Evolutionary conservation across 1,140 invertebrate genomes (phyloP).

Genomic region (Drosophila yakuba): DNA sequence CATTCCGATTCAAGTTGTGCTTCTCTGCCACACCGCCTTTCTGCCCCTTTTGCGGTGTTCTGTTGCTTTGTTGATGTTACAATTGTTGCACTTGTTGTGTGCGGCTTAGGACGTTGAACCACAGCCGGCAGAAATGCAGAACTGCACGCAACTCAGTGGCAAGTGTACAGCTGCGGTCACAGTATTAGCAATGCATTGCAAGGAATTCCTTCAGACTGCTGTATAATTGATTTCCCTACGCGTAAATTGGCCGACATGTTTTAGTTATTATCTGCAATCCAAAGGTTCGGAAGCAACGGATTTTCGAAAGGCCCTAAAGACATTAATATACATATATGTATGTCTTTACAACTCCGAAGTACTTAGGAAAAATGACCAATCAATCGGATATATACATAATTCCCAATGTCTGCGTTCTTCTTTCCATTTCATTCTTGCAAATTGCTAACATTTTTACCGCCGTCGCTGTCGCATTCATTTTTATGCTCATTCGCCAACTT

Average conservation of each 20-base stretch:
- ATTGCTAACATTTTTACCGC: background rate
- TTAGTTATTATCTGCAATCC: too few species aligned
- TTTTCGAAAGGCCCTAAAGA: too few species aligned
- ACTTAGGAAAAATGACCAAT: too few species aligned
- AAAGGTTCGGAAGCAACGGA: too few species aligned
- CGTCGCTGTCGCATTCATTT: background rate
- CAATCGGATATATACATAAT: too few species aligned
- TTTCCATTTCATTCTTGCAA: background rate
- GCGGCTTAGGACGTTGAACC: conserved; percentile 75
- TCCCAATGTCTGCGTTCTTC: too few species aligned
- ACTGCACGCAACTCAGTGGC: conserved; percentile 32
- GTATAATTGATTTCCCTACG: too few species aligned
- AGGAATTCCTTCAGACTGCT: background rate
- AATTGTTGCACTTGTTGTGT: conserved; percentile 74
- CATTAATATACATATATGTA: too few species aligned
- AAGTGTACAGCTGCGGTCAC: conserved; percentile 14
- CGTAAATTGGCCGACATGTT: too few species aligned
- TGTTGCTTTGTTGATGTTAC: conserved; percentile 44
- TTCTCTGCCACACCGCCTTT: conserved; percentile 16
- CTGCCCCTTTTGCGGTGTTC: conserved; percentile 28
- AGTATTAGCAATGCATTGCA: conserved; percentile 3
- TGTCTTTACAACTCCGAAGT: too few species aligned
- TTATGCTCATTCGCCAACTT: conserved; percentile 17
- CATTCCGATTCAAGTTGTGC: conserved; percentile 1
- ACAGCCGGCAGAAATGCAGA: conserved; percentile 38